Percentiles rank a stretch among this genome's conserved stretches.
phyloP scores from a whole-genome alignment of 2,113 vertebrate genomes.

The Clarias macrocephalus region DNA sequence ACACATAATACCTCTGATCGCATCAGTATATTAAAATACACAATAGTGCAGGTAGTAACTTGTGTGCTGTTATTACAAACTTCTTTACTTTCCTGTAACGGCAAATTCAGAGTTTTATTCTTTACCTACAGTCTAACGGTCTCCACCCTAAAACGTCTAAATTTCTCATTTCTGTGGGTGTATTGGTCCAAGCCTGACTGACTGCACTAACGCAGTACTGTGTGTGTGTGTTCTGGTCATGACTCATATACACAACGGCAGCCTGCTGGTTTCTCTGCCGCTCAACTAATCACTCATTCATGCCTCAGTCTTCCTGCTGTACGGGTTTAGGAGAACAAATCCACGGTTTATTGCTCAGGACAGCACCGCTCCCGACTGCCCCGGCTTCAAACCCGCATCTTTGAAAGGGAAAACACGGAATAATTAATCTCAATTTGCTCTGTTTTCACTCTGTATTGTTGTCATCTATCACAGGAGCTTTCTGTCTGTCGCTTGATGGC shows the following conservation, averaged over 20 bases:
- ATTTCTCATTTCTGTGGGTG: neutral
- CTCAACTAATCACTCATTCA: slow-evolving; percentile 11
- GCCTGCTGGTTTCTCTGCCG: neutral
- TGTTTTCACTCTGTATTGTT: neutral
- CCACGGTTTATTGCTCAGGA: neutral
- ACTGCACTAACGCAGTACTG: neutral
- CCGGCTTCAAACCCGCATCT: neutral
- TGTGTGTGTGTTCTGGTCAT: neutral
- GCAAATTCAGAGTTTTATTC: neutral
- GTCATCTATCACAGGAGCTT: neutral
- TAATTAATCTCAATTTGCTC: neutral
- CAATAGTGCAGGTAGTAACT: neutral
- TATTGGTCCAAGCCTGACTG: neutral
- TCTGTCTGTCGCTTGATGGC: neutral
- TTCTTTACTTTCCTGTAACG: neutral
- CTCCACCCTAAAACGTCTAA: neutral
- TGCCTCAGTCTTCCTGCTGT: neutral
- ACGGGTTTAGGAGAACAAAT: neutral
- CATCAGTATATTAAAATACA: neutral
- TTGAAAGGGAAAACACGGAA: neutral
- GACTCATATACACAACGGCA: neutral
- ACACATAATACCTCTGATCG: no score
- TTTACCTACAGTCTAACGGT: neutral
- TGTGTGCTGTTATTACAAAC: neutral
- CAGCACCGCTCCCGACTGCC: neutral